Percentiles rank a stretch among this genome's conserved stretches.
These are phyloP conservation scores for Drosophila melanosoma DNA, from an alignment of 2,888 invertebrate genomes.

Conservation along the genomic window DNA sequence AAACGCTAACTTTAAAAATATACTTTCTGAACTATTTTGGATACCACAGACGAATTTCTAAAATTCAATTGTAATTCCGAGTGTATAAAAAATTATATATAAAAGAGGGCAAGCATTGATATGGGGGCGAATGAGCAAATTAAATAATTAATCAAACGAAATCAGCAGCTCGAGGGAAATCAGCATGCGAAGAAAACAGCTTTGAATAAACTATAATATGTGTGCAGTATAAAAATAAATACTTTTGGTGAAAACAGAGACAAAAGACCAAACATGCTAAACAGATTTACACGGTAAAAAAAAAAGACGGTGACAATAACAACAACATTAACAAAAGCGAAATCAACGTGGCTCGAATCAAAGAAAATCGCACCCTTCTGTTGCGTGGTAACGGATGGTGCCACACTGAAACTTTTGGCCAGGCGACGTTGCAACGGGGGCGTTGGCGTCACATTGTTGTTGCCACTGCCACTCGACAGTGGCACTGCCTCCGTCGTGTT, in stretches of 20 bases:
- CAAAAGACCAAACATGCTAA: slow-evolving; percentile 16
- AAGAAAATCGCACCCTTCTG: slow-evolving; percentile 84
- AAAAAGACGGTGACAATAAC: not conserved
- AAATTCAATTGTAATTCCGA: not conserved
- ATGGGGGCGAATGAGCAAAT: slow-evolving; percentile 1
- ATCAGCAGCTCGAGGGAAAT: slow-evolving; percentile 7
- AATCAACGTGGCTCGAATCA: slow-evolving; percentile 23
- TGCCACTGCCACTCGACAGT: slow-evolving; percentile 36
- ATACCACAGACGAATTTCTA: not conserved
- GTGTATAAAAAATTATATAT: slow-evolving; percentile 1
- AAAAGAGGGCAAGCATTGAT: slow-evolving; percentile 28
- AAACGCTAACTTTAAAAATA: not conserved
- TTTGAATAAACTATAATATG: slow-evolving; percentile 5
- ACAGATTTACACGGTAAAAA: not conserved
- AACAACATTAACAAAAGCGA: slow-evolving; percentile 30
- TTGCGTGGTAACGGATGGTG: slow-evolving; percentile 87
- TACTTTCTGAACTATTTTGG: not conserved
- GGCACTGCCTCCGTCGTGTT: slow-evolving; percentile 46
- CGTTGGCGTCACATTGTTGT: slow-evolving; percentile 86
- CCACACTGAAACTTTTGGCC: slow-evolving; percentile 96
- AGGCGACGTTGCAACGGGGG: slow-evolving; percentile 94
- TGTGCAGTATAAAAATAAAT: slow-evolving; percentile 16
- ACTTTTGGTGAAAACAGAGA: slow-evolving; percentile 1
- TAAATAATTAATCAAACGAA: slow-evolving; percentile 19
- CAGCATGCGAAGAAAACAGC: slow-evolving; percentile 24